Base-by-base conservation (phyloP, 2,797 vertebrate species). In the Helarctos malayanus region DNA sequence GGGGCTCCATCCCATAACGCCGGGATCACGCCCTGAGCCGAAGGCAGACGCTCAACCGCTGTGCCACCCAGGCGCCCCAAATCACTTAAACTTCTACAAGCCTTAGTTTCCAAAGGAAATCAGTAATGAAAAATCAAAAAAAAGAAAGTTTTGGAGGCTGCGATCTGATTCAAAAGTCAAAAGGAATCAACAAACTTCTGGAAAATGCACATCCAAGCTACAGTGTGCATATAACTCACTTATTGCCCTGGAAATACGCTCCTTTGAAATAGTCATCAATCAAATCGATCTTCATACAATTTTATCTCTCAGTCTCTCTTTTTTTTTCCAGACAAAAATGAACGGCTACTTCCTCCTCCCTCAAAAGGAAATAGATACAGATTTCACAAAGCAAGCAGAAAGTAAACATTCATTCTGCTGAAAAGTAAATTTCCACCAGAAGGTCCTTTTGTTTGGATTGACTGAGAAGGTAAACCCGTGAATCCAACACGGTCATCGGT, bases 381-480 rank as follows among this genome's bases (percentile, higher is more conserved):
- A 75, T 63, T 54, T 47, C 21, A 65, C 23, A 84, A 57, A 80
- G 75, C 19, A 75, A 56, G 32, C 4, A 89, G 56, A 97, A 90
- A 71, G 32, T 56, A 57, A 89, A 54, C 7, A 65, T 38, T 61
- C 86, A 35, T 75, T 92, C 10, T n/a, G 1, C 35, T 84, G 57
- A 16, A 47, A 93, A 82, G 82, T 23, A 2, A n/a, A 27, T 69
- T 19, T 78, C n/a, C 57, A 32, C 9, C 0, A 0, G 45, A 79
- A 76, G 78, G 5, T 47, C 81, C 80, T 85, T 84, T 88, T 19
- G 13, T 38, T 32, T 56, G 87, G 32, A 82, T 32, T 49, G 80
- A 25, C 79, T 45, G 11, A 3, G 27, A 35, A 52, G 41, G 21
- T 61, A 52, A 73, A 6, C 54, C 52, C 45, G n/a, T 0, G 19